A percentile compares a stretch with the other conserved stretches of the same genome.
These are phyloP conservation scores for Iselma pallidipennis DNA, from an alignment of 2,888 invertebrate genomes.

Conservation along the genomic window DNA sequence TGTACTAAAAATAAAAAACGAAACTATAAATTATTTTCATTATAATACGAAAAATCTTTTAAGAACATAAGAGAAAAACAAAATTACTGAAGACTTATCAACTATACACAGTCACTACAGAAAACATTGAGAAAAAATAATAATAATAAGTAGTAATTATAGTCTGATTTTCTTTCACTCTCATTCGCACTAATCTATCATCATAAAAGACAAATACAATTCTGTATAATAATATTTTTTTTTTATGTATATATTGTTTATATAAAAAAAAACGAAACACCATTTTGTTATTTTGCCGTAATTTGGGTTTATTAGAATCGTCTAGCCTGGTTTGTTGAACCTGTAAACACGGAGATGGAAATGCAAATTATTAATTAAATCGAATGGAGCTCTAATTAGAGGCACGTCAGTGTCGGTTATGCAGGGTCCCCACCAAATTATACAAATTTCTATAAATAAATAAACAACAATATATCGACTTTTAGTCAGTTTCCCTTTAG, in stretches of 20 bases:
- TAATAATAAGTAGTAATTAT: too few species aligned
- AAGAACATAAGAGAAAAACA: background rate
- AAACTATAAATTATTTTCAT: background rate
- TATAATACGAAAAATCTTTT: background rate
- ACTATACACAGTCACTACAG: background rate
- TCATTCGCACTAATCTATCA: constrained; percentile 2
- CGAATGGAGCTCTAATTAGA: background rate
- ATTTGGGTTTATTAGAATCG: constrained; percentile 39
- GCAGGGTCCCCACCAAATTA: constrained; percentile 6
- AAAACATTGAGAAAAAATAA: background rate
- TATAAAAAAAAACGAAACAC: constrained; percentile 11
- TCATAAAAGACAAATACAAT: constrained; percentile 3
- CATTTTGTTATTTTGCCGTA: constrained; percentile 6
- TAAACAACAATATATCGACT: background rate
- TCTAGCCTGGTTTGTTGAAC: constrained; percentile 44
- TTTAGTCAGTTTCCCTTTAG: background rate
- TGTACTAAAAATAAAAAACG: background rate
- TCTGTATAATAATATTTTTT: background rate
- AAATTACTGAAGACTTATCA: background rate
- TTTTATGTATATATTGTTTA: background rate
- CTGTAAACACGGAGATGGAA: constrained; percentile 42
- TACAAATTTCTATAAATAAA: background rate
- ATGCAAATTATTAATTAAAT: constrained; percentile 23
- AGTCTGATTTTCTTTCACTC: background rate
- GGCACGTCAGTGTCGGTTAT: constrained; percentile 8